Evolutionary conservation across 2,888 invertebrate species (phyloP).

Genomic region (Tetramorium bicarinatum): DNA sequence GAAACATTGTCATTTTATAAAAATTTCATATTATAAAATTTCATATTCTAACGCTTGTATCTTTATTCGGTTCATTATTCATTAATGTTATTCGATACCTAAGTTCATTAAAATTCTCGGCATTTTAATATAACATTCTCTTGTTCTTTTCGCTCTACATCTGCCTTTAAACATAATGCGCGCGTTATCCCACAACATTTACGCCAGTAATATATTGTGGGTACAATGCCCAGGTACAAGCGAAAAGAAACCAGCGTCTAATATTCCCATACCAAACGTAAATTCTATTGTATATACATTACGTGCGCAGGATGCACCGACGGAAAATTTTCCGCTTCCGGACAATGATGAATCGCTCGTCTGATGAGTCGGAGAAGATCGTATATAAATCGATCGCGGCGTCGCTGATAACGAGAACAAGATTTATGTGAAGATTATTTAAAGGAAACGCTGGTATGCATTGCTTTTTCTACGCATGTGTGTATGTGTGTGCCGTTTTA

Average conservation of each 20-base stretch:
- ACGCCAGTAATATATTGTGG: conserved; percentile 2
- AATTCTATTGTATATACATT: conserved; percentile 44
- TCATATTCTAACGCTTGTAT: background rate
- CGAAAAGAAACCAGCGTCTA: conserved; percentile 40
- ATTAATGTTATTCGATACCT: conserved; percentile 29
- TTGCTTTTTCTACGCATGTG: background rate
- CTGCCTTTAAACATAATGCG: conserved; percentile 37
- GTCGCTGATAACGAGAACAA: background rate
- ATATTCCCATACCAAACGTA: conserved; percentile 21
- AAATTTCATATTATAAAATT: too few relatives aligned
- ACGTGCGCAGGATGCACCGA: conserved; percentile 42
- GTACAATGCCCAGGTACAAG: conserved; percentile 50
- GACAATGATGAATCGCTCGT: conserved; percentile 8
- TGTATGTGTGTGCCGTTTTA: background rate
- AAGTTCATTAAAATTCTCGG: conserved; percentile 26
- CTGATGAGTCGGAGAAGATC: conserved; percentile 10
- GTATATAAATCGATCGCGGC: conserved; percentile 15
- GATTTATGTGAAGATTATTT: conserved; percentile 19
- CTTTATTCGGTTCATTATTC: conserved; percentile 26
- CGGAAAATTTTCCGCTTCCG: conserved; percentile 43
- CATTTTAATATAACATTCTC: conserved; percentile 33
- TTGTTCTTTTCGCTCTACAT: conserved; percentile 47
- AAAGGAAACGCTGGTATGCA: background rate
- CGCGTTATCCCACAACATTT: conserved; percentile 10
- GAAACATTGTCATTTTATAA: background rate